Conservation (phyloP, 2,797 vertebrate genomes). For the Spinus pinus region DNA sequence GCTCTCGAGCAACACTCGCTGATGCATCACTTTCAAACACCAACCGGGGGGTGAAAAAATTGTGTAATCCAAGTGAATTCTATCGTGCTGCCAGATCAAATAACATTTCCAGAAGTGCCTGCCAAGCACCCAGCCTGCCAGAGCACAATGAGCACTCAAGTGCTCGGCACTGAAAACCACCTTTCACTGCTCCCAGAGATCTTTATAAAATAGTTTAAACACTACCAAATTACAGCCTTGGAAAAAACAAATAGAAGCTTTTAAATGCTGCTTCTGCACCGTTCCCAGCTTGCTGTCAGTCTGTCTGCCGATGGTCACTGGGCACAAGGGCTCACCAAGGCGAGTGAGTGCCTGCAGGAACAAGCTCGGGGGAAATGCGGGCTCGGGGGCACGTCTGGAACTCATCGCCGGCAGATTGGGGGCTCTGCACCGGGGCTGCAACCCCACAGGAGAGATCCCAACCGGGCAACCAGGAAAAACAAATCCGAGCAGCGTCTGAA, state of each 20-base stretch:
- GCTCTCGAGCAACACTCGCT: conserved; percentile 40
- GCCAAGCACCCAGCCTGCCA: conserved; percentile 82
- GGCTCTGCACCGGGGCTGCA: conserved; percentile 38
- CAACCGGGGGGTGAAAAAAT: background rate
- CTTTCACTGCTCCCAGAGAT: conserved; percentile 59
- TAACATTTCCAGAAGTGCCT: conserved; percentile 79
- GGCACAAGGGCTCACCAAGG: conserved; percentile 1
- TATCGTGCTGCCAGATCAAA: conserved; percentile 84
- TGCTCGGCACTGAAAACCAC: conserved; percentile 70
- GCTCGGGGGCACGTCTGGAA: conserved; percentile 62
- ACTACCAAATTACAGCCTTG: conserved; percentile 45
- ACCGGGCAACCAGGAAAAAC: background rate
- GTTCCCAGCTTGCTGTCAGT: background rate
- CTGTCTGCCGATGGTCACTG: background rate
- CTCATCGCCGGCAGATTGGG: conserved; percentile 67
- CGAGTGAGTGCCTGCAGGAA: background rate
- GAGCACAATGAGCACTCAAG: conserved; percentile 71
- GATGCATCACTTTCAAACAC: conserved; percentile 63
- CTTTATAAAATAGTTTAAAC: conserved; percentile 65
- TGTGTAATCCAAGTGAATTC: conserved; percentile 79
- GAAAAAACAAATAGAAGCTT: conserved; percentile 37
- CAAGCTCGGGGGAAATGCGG: conserved; percentile 38
- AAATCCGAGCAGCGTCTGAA: background rate
- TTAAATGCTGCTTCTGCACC: conserved; percentile 21
- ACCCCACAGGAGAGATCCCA: conserved; percentile 9